A percentile compares a stretch with the other conserved stretches of the same genome.
Conservation (phyloP, 2,113 vertebrate species). For the Cebidichthys violaceus region DNA sequence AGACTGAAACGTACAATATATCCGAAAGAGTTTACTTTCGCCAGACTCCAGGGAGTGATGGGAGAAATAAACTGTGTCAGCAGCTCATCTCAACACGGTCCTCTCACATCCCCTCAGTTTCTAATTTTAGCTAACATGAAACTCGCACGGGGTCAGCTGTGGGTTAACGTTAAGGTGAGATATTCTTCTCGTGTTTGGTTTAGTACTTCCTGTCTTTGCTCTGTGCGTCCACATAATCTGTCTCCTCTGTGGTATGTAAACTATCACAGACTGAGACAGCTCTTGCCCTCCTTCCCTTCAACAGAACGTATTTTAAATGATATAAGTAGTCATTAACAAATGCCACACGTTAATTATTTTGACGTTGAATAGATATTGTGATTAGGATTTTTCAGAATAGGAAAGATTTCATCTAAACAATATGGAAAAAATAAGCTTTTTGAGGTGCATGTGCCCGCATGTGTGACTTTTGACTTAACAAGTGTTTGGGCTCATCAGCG, state of each 20-base stretch:
- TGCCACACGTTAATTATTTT: background rate
- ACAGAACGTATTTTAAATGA: background rate
- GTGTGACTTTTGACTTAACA: conserved; percentile 30
- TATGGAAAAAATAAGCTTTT: conserved; percentile 10
- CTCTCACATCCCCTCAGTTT: conserved; percentile 26
- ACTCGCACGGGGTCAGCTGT: conserved; percentile 25
- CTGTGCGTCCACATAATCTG: conserved; percentile 43
- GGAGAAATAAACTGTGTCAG: conserved; percentile 38
- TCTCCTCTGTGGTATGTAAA: conserved; percentile 64
- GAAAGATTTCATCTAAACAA: background rate
- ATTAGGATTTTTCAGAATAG: background rate
- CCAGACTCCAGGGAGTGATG: conserved; percentile 22
- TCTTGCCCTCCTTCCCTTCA: conserved; percentile 8
- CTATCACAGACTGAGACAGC: conserved; percentile 24
- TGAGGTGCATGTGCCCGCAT: background rate
- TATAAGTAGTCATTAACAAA: background rate
- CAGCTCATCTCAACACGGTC: conserved; percentile 27
- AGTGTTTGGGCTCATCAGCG: conserved; percentile 58
- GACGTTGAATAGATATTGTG: background rate
- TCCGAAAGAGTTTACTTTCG: conserved; percentile 6
- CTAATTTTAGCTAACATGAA: conserved; percentile 53
- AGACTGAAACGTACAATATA: conserved; percentile 13
- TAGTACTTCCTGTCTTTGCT: conserved; percentile 61
- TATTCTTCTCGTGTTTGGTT: conserved; percentile 62
- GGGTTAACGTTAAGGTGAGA: conserved; percentile 61